phyloP scores from a whole-genome alignment of 2,113 vertebrate species.

The Brienomyrus longianalis region DNA sequence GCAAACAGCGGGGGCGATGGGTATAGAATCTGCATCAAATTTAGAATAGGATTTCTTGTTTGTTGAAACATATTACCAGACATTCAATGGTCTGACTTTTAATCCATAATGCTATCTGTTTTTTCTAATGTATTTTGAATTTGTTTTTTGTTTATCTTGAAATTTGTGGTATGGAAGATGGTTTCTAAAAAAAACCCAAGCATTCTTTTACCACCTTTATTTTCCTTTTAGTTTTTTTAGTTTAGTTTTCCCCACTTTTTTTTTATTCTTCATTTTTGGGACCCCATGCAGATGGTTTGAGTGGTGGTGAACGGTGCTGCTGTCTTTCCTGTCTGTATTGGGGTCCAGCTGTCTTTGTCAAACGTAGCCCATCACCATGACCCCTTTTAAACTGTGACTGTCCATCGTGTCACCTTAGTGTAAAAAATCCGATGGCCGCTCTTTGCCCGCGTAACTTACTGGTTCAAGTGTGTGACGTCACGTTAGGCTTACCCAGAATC shows the following conservation, averaged over 20 bases:
- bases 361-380: neutral
- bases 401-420: neutral
- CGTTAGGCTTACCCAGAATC: conserved; percentile 20
- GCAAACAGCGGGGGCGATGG: neutral
- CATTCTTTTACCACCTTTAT: neutral
- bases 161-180: neutral
- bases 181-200: neutral
- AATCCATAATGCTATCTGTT: neutral
- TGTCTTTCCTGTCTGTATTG: neutral
- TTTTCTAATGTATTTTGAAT: neutral
- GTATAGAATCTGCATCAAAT: neutral
- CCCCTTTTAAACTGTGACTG: neutral
- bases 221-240: neutral
- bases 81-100: neutral
- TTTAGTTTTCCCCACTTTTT: no score
- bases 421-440: neutral
- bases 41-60: neutral
- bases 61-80: neutral
- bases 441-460: neutral
- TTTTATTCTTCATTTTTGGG: neutral
- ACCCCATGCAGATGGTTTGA: neutral
- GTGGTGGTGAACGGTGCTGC: neutral
- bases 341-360: neutral
- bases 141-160: neutral
- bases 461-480: conserved; percentile 9